Conservation (phyloP, 2,113 vertebrate genomes). For the Halcyon malimbica region DNA sequence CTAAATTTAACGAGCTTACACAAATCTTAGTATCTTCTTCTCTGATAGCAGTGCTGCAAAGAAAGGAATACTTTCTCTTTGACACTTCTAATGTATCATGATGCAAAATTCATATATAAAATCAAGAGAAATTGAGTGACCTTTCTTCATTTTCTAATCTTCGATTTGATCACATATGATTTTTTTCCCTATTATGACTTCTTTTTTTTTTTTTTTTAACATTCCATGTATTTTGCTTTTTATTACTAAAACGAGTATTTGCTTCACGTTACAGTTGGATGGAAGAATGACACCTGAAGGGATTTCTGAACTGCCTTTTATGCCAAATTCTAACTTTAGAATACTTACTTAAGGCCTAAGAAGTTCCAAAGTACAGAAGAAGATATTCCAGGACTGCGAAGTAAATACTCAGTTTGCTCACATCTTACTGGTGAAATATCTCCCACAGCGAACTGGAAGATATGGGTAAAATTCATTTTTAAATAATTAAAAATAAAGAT, state of each 20-base stretch:
- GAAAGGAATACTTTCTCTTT: neutral
- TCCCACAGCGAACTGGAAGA: neutral
- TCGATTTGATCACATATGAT: neutral
- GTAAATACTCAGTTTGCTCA: neutral
- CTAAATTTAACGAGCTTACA: neutral
- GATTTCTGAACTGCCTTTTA: neutral
- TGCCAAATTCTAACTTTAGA: neutral
- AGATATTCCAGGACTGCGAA: neutral
- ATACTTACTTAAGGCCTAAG: neutral
- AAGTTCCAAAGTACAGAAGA: neutral
- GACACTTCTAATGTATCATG: neutral
- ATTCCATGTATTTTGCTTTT: neutral
- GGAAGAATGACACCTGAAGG: neutral
- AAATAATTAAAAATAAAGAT: neutral
- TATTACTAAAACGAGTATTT: neutral
- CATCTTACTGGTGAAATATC: neutral
- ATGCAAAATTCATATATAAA: neutral
- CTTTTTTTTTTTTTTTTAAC: neutral
- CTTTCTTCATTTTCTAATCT: neutral
- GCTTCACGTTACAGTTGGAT: neutral
- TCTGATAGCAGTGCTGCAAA: neutral
- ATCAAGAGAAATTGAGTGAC: neutral
- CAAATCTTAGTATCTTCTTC: neutral
- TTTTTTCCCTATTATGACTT: neutral
- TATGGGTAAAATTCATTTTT: neutral